A percentile compares a stretch with the other conserved stretches of the same genome.
These are phyloP conservation scores for Malacoctenus gilli DNA, from an alignment of 2,797 vertebrate species.

Conservation along the genomic window DNA sequence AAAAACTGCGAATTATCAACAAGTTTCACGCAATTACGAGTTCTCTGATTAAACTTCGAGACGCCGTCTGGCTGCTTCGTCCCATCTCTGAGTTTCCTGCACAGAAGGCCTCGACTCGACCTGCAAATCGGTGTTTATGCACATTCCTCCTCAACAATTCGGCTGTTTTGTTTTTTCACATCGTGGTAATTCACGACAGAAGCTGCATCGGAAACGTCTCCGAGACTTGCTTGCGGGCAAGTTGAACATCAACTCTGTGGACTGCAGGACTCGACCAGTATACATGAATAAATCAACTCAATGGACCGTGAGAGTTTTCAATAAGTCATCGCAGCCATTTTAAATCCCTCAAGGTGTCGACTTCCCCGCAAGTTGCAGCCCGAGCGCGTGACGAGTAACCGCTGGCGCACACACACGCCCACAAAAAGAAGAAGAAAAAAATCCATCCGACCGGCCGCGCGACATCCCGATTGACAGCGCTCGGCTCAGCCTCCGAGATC, in stretches of 20 bases:
- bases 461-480: constrained; percentile 60
- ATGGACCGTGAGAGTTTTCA: constrained; percentile 70
- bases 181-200: constrained; percentile 29
- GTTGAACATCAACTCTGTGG: constrained; percentile 54
- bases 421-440: no score
- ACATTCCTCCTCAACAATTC: not conserved
- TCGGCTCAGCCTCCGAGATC: constrained; percentile 57
- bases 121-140: not conserved
- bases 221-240: constrained; percentile 40
- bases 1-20: constrained; percentile 48
- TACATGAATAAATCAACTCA: constrained; percentile 72
- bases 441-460: constrained; percentile 64
- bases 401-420: no score
- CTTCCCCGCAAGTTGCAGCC: constrained; percentile 54
- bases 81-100: constrained; percentile 1
- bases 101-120: constrained; percentile 47
- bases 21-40: constrained; percentile 40
- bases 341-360: constrained; percentile 71
- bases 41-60: constrained; percentile 13
- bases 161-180: not conserved
- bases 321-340: constrained; percentile 71
- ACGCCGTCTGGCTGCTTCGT: not conserved
- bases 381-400: constrained; percentile 64
- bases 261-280: constrained; percentile 51
- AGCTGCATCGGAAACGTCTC: constrained; percentile 41